A percentile compares a stretch with the other conserved stretches of the same genome.
Evolutionary conservation across 23 tunicate genomes (phyloP).

Genomic region (Trididemnum clinides): DNA sequence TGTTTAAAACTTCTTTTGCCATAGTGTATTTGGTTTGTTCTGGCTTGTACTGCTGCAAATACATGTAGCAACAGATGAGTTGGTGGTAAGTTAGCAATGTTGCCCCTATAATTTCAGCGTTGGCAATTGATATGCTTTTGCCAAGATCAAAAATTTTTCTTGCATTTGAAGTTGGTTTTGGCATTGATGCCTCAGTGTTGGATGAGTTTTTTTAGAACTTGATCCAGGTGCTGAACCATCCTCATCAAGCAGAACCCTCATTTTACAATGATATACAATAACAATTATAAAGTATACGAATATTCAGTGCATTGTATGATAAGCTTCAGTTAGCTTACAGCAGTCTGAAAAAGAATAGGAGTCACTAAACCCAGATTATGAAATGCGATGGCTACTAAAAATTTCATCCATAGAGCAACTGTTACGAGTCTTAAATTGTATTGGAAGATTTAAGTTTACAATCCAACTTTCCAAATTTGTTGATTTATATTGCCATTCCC

Average conservation of each 20-base stretch:
- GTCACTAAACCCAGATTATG: neutral
- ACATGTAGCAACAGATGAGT: neutral
- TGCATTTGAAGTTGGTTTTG: slow-evolving; percentile 3
- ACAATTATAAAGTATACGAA: neutral
- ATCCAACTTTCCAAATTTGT: neutral
- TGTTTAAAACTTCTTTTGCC: slow-evolving; percentile 10
- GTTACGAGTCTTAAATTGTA: neutral
- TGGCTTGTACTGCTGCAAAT: slow-evolving; percentile 13
- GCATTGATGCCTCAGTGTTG: neutral
- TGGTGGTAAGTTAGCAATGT: neutral
- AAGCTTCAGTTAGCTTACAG: slow-evolving; percentile 1
- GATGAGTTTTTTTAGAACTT: neutral
- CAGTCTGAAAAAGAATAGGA: slow-evolving; percentile 4
- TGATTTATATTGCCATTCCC: neutral
- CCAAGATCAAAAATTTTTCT: slow-evolving; percentile 1
- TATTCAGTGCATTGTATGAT: neutral
- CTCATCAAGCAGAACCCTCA: neutral
- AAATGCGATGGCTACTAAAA: neutral
- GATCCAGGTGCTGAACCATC: slow-evolving; percentile 4
- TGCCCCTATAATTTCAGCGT: slow-evolving; percentile 6
- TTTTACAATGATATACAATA: neutral
- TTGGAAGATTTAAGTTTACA: neutral
- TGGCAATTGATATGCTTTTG: slow-evolving; percentile 4
- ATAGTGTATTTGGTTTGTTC: neutral
- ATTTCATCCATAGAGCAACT: neutral